These are phyloP conservation scores for Coelopa pilipes DNA, from an alignment of 2,888 invertebrate genomes.

Conservation along the genomic window DNA sequence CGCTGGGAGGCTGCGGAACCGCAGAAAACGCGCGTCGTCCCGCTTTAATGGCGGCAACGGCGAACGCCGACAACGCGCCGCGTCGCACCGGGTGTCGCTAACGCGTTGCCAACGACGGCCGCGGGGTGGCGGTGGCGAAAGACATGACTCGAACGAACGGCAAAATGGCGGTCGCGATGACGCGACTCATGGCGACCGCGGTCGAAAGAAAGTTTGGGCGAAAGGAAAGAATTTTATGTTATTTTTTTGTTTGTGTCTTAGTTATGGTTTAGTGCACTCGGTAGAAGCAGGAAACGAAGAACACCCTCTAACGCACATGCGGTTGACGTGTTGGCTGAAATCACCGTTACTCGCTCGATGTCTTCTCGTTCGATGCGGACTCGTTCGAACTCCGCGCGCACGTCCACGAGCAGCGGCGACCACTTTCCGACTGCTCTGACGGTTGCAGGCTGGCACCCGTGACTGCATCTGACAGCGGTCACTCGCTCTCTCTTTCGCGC, in stretches of 20 bases:
- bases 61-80: too few relatives aligned
- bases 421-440: constrained; percentile 51
- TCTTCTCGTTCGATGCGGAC: not conserved
- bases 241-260: constrained; percentile 14
- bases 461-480: not conserved
- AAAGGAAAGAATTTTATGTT: not conserved
- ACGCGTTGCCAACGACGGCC: not conserved
- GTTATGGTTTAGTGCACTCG: constrained; percentile 5
- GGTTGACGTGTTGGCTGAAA: not conserved
- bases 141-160: not conserved
- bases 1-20: too few relatives aligned
- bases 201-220: too few relatives aligned
- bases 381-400: constrained; percentile 10
- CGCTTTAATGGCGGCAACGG: not conserved
- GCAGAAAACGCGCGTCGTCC: not conserved
- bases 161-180: not conserved
- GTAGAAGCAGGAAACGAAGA: not conserved
- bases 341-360: not conserved
- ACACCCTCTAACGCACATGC: not conserved
- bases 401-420: constrained; percentile 54
- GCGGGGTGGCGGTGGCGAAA: not conserved
- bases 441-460: not conserved
- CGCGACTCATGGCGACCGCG: too few relatives aligned
- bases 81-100: not conserved
- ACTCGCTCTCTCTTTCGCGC: not conserved